Conservation (phyloP, 2,888 invertebrate species). For the Mycogona germanica region DNA sequence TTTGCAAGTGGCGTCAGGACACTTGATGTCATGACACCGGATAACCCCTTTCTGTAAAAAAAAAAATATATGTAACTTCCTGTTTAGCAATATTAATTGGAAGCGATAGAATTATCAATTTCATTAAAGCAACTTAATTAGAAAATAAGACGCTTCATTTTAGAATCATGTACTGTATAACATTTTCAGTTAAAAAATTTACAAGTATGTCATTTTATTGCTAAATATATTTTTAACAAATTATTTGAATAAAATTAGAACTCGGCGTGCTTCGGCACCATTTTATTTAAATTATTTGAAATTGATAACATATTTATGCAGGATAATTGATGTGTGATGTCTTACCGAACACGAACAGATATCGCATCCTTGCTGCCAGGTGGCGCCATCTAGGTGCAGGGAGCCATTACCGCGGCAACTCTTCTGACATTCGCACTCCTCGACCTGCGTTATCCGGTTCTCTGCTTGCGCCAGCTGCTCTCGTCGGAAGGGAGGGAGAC, state of each 20-base stretch:
- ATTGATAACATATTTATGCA: neutral
- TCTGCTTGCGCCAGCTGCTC: slow-evolving; percentile 66
- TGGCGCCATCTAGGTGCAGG: slow-evolving; percentile 66
- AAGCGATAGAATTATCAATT: no score
- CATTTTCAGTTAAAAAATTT: no score
- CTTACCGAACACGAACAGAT: slow-evolving; percentile 76
- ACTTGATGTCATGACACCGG: slow-evolving; percentile 67
- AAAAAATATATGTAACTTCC: no score
- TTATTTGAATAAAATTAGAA: no score
- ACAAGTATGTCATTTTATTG: no score
- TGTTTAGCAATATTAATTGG: no score
- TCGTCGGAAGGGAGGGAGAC: no score
- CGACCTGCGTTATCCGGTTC: slow-evolving; percentile 59
- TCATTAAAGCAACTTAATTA: no score
- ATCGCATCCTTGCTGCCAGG: slow-evolving; percentile 74
- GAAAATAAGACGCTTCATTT: no score
- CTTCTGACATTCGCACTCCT: slow-evolving; percentile 83
- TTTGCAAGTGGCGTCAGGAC: slow-evolving; percentile 62
- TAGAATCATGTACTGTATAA: no score
- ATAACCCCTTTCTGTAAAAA: slow-evolving; percentile 63
- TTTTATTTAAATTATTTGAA: neutral
- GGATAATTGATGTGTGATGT: slow-evolving; percentile 22
- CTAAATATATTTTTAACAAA: no score
- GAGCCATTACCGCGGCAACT: slow-evolving; percentile 71
- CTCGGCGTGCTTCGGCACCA: no score